Evolutionary conservation across 2,888 invertebrate species (phyloP).

Genomic region (Noctua fimbriata): DNA sequence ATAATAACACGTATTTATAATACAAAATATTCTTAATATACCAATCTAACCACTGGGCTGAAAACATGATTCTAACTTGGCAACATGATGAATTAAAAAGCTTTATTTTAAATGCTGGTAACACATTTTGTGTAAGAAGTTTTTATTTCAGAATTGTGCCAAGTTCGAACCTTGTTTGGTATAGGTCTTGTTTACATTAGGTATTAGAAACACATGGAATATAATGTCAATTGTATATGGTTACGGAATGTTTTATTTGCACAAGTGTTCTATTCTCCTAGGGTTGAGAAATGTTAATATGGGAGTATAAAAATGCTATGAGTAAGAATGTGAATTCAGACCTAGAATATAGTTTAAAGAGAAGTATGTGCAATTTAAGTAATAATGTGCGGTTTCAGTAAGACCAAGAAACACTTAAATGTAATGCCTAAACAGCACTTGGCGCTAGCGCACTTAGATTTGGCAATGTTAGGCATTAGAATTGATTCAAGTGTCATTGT

Average conservation of each 20-base stretch:
- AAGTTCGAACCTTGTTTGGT: conserved; percentile 32
- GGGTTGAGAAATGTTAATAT: conserved; percentile 6
- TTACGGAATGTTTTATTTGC: conserved; percentile 31
- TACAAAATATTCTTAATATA: conserved; percentile 71
- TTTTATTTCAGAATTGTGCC: conserved; percentile 24
- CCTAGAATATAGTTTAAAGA: background rate
- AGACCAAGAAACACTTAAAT: background rate
- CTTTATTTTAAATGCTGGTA: conserved; percentile 23
- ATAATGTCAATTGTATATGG: background rate
- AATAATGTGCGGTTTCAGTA: background rate
- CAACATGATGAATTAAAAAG: conserved; percentile 26
- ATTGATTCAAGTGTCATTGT: background rate
- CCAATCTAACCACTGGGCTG: conserved; percentile 74
- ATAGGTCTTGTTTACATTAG: conserved; percentile 50
- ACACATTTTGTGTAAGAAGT: conserved; percentile 4
- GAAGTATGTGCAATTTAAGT: background rate
- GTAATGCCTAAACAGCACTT: background rate
- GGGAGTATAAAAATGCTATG: background rate
- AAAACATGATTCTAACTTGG: conserved; percentile 42
- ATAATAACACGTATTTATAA: conserved; percentile 62
- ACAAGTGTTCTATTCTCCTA: conserved; percentile 25
- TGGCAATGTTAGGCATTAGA: background rate
- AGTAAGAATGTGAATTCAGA: background rate
- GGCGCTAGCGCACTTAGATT: too few relatives aligned
- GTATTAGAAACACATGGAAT: conserved; percentile 20